phyloP scores from a whole-genome alignment of 1,140 invertebrate genomes.

The Coptotermes formosanus region DNA sequence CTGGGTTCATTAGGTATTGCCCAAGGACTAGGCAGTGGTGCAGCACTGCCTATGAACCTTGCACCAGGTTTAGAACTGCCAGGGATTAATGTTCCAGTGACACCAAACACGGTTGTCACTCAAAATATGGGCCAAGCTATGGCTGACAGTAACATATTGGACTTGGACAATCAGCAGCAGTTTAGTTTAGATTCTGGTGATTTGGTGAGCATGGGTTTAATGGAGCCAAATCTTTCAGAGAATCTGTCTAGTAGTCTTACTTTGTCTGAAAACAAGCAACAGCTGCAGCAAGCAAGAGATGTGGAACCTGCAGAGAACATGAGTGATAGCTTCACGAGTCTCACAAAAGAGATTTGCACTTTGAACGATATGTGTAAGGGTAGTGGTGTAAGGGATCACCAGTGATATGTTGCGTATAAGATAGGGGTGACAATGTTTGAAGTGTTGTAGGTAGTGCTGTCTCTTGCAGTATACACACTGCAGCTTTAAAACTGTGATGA shows the following conservation, averaged over 20 bases:
- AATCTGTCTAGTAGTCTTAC: constrained; percentile 41
- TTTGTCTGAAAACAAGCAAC: constrained; percentile 34
- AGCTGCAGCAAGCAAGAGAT: constrained; percentile 34
- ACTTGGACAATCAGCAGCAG: constrained; percentile 50
- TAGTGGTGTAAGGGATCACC: neutral
- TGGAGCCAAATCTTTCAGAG: constrained; percentile 40
- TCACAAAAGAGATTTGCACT: constrained; percentile 36
- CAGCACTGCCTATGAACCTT: neutral
- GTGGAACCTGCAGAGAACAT: constrained; percentile 41
- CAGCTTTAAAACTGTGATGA: neutral
- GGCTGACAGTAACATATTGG: constrained; percentile 36
- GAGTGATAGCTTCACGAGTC: constrained; percentile 53
- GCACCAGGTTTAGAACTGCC: neutral
- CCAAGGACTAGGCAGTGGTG: neutral
- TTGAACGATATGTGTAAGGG: constrained; percentile 21
- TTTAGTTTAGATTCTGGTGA: constrained; percentile 47
- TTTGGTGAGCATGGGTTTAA: constrained; percentile 36
- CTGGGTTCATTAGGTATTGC: neutral
- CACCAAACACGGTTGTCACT: neutral
- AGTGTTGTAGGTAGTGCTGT: neutral
- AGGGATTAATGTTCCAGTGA: neutral
- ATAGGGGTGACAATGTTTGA: neutral
- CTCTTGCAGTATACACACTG: neutral
- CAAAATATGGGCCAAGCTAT: neutral
- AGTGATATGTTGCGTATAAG: neutral